These are phyloP conservation scores for Lumbricus terrestris DNA, from an alignment of 2,888 invertebrate species.

Conservation along the genomic window DNA sequence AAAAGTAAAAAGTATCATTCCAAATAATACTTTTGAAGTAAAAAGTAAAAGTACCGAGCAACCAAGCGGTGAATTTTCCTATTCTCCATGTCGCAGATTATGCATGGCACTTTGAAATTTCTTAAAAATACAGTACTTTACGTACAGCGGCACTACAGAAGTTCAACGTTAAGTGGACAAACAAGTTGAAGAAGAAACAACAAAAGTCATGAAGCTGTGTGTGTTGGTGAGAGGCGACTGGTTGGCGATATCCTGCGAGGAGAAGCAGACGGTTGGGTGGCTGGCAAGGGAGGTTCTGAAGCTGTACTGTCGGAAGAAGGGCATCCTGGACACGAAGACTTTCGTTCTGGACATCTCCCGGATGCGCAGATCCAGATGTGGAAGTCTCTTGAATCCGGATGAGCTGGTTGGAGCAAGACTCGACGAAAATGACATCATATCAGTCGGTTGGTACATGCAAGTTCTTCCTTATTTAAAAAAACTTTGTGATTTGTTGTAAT, in stretches of 20 bases:
- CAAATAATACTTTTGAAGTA: no score
- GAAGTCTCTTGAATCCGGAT: conserved; percentile 65
- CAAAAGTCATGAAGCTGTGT: conserved; percentile 63
- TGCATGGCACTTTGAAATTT: neutral
- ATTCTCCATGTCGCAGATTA: no score
- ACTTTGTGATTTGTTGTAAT: no score
- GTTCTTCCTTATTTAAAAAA: neutral
- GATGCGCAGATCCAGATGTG: conserved; percentile 65
- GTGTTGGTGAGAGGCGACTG: conserved; percentile 65
- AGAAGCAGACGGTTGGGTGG: conserved; percentile 62
- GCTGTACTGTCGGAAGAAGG: conserved; percentile 32
- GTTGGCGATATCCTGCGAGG: conserved; percentile 65
- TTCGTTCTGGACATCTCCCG: neutral
- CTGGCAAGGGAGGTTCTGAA: conserved; percentile 62
- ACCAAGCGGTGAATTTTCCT: no score
- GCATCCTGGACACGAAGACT: conserved; percentile 28
- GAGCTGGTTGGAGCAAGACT: conserved; percentile 64
- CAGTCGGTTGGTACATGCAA: conserved; percentile 62
- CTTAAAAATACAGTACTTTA: neutral
- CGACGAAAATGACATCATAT: conserved; percentile 67
- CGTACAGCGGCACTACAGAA: neutral
- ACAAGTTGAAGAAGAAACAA: neutral
- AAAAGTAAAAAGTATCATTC: no score
- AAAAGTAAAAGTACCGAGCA: no score
- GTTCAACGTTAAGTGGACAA: neutral